Evolutionary conservation across 2,888 invertebrate species (phyloP), one percentile per base, ranked within the genome.

Genomic region (Chironomus riparius): DNA sequence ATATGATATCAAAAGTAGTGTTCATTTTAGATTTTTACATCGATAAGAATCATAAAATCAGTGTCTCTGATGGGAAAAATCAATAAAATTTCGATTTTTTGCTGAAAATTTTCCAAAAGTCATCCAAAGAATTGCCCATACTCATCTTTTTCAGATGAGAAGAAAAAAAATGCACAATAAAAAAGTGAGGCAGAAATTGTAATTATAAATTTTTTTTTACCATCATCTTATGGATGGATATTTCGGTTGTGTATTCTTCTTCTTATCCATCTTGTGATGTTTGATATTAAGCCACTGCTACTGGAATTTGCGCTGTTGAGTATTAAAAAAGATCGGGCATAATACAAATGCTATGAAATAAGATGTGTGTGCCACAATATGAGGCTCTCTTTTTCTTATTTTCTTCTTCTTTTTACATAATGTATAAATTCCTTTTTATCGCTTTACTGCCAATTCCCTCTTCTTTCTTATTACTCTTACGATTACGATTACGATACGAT

Each of bases 141-240:
- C 28, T 28, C 50, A 50, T 50, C 15, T 15, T 50, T 48, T 48
- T 50, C 13, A 50, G 50, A 28, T 50, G 50, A 50, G 50, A 28
- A 50, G 61, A 62, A 72, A 12, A 15, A 74, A 68, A 72, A 38
- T n/a, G n/a, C 61, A 72, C 61, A 72, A 61, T 28, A 62, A 61
- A 72, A 21, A 72, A 72, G 38, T 38, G 38, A 38, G 38, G 38
- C 38, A 38, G 38, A 72, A 50, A 62, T 62, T 62, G 72, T 72
- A 72, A 72, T 72, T 72, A 72, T 72, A 72, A 74, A 68, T 65
- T 24, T 24, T 28, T 28, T 71, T 74, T 65, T 47, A 47, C 68
- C 68, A 74, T 61, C 12, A 21, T 15, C 71, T 47, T 28, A 15
- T 47, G 38, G 50, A 71, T 48, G 70, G 15, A 56, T 56, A 18